phyloP scores from a whole-genome alignment of 2,797 vertebrate species.

The Enteromius fasciolatus region DNA sequence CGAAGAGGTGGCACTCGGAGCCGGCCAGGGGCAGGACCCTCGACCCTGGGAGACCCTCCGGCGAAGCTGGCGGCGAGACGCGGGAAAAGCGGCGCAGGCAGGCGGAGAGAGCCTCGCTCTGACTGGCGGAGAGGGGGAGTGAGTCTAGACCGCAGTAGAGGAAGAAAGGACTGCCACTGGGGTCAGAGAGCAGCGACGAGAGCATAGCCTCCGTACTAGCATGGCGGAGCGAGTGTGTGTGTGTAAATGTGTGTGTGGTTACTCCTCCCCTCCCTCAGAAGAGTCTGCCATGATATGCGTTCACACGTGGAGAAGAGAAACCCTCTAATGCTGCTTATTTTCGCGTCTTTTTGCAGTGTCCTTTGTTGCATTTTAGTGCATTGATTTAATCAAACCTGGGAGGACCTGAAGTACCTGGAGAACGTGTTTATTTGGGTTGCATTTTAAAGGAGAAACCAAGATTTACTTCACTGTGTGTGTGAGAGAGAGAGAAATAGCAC shows the following conservation, averaged over 20 bases:
- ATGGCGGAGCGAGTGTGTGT: constrained; percentile 48
- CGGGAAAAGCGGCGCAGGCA: constrained; percentile 69
- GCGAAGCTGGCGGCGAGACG: constrained; percentile 75
- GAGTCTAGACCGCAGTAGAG: constrained; percentile 81
- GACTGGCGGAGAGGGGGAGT: constrained; percentile 70
- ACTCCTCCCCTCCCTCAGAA: constrained; percentile 57
- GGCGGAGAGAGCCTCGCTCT: constrained; percentile 72
- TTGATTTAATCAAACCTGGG: background rate
- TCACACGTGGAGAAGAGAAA: constrained; percentile 33
- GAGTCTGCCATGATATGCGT: constrained; percentile 34
- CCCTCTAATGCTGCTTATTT: background rate
- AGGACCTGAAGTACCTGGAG: background rate
- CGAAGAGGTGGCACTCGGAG: constrained; percentile 73
- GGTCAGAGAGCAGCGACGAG: constrained; percentile 82
- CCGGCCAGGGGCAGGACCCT: constrained; percentile 88
- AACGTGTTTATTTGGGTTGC: background rate
- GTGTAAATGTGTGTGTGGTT: constrained; percentile 22
- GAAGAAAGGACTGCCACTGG: constrained; percentile 84
- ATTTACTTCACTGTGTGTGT: background rate
- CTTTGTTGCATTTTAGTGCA: constrained; percentile 11
- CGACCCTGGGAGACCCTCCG: constrained; percentile 88
- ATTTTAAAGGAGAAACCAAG: background rate
- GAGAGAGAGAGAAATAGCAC: too few species aligned
- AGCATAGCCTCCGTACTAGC: constrained; percentile 70
- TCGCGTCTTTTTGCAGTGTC: background rate